These are phyloP conservation scores for Cyclargus thomasi DNA, from an alignment of 1,140 invertebrate species.

Conservation along the genomic window DNA sequence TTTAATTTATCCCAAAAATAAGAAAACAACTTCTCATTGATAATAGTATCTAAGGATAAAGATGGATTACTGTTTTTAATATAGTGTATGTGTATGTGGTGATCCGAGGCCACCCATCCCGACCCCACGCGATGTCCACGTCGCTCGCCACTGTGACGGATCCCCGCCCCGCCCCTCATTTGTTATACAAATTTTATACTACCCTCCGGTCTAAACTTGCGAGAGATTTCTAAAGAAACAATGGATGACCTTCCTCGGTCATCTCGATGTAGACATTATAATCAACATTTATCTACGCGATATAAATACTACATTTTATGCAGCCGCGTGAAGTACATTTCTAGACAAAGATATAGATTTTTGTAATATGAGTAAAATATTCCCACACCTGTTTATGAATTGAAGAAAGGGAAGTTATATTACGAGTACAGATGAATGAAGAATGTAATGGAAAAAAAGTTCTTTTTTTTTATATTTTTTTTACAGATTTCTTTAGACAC, in stretches of 20 bases:
- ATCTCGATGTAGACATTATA: not conserved
- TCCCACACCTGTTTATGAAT: too few relatives aligned
- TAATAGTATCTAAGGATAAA: too few relatives aligned
- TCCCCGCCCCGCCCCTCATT: conserved; percentile 69
- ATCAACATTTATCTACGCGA: not conserved
- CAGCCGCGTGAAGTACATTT: not conserved
- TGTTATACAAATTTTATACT: conserved; percentile 75
- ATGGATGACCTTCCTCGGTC: conserved; percentile 29
- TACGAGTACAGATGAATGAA: too few relatives aligned
- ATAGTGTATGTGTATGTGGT: not conserved
- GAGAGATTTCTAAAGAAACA: conserved; percentile 44
- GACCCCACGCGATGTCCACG: conserved; percentile 55
- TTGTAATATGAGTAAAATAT: too few relatives aligned
- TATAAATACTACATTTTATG: not conserved
- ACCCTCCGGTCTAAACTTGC: conserved; percentile 59
- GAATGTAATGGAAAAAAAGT: too few relatives aligned
- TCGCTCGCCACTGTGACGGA: conserved; percentile 67
- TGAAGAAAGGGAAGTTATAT: too few relatives aligned
- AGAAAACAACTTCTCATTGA: too few relatives aligned
- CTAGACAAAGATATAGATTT: not conserved
- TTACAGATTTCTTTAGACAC: too few relatives aligned
- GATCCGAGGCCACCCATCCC: conserved; percentile 58
- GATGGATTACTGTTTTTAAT: too few relatives aligned
- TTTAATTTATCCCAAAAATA: too few relatives aligned
- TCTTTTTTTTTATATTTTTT: too few relatives aligned